phyloP scores from a whole-genome alignment of 2,888 invertebrate species.

The Chrysomela aeneicollis region DNA sequence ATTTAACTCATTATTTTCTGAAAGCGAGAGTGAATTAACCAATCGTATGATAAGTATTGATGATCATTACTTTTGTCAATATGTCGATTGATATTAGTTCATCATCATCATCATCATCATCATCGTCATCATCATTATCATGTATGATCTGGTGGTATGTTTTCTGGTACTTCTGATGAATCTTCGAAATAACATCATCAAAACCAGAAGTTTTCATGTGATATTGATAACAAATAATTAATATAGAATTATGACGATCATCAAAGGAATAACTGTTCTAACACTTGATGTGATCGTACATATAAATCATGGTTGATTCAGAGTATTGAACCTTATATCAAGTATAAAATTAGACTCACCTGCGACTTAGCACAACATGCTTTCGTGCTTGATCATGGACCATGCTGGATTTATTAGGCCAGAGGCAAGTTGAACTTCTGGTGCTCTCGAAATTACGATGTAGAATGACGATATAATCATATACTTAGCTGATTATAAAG shows the following conservation, averaged over 20 bases:
- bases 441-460: neutral
- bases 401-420: neutral
- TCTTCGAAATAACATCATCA: neutral
- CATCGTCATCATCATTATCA: too few species aligned
- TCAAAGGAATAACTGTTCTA: neutral
- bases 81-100: neutral
- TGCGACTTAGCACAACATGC: neutral
- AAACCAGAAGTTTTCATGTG: neutral
- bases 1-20: conserved; percentile 4
- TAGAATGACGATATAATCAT: neutral
- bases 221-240: neutral
- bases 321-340: neutral
- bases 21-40: too few species aligned
- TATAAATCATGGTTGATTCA: neutral
- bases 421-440: neutral
- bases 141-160: too few species aligned
- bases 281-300: too few species aligned
- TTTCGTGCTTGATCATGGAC: neutral
- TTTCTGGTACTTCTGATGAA: too few species aligned
- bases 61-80: neutral
- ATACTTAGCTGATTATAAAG: too few species aligned
- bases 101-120: too few species aligned
- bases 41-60: too few species aligned
- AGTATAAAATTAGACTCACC: neutral
- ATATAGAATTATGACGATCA: neutral